A percentile compares a stretch with the other conserved stretches of the same genome.
These are phyloP conservation scores for Cryptophagus acutangulus DNA, from an alignment of 2,888 invertebrate species.

Conservation along the genomic window DNA sequence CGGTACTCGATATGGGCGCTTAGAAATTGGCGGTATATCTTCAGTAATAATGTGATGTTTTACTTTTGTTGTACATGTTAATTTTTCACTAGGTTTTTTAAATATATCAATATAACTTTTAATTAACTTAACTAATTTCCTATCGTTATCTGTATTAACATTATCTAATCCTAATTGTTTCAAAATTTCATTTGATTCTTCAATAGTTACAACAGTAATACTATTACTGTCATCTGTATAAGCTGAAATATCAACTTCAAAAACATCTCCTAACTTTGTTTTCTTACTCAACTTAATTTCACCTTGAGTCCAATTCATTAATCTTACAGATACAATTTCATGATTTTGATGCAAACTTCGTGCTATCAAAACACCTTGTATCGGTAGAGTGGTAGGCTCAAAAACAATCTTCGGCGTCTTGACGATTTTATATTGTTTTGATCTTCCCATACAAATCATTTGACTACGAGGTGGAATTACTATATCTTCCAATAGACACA, in stretches of 20 bases:
- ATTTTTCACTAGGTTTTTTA: constrained; percentile 8
- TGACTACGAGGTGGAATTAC: no score
- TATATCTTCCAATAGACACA: no score
- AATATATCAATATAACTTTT: constrained; percentile 10
- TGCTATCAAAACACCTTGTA: not conserved
- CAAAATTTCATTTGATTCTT: constrained; percentile 2
- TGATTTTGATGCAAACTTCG: not conserved
- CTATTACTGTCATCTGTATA: not conserved
- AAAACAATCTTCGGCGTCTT: no score
- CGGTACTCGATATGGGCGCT: constrained; percentile 8
- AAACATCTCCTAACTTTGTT: not conserved
- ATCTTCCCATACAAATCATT: no score
- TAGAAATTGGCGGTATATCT: constrained; percentile 5
- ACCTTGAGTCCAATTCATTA: constrained; percentile 5
- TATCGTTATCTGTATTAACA: not conserved
- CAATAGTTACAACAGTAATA: not conserved
- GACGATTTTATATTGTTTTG: no score
- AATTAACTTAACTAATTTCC: not conserved
- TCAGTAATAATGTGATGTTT: constrained; percentile 10
- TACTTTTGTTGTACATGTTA: constrained; percentile 6
- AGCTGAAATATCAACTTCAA: not conserved
- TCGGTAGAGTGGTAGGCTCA: no score
- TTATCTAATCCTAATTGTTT: constrained; percentile 4
- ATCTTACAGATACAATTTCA: not conserved
- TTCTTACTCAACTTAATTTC: constrained; percentile 2